A percentile compares a stretch with the other conserved stretches of the same genome.
phyloP scores from a whole-genome alignment of 2,797 vertebrate species.

The Hippopotamyrus pictus region DNA sequence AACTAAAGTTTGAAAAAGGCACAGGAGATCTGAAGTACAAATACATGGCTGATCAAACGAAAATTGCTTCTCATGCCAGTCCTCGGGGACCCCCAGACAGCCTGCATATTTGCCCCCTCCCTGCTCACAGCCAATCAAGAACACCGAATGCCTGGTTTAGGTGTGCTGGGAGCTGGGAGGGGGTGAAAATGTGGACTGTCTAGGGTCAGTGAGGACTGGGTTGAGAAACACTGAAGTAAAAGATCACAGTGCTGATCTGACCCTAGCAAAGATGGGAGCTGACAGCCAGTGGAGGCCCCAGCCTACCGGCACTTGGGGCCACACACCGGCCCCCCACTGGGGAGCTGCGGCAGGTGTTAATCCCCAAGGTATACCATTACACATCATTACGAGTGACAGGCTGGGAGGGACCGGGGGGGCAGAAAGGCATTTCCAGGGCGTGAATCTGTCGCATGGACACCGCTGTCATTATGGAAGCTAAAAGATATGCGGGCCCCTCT shows the following conservation, averaged over 20 bases:
- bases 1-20: background rate
- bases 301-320: background rate
- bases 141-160: background rate
- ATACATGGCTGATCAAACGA: background rate
- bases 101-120: background rate
- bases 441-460: background rate
- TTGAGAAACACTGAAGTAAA: background rate
- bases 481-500: background rate
- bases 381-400: background rate
- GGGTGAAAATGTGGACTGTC: background rate
- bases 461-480: background rate
- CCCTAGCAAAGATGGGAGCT: background rate
- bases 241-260: background rate
- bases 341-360: background rate
- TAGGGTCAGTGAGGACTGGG: background rate
- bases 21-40: background rate
- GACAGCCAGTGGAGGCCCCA: background rate
- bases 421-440: background rate
- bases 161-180: background rate
- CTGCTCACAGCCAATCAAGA: background rate
- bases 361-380: background rate
- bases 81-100: background rate
- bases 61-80: background rate
- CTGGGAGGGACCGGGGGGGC: background rate
- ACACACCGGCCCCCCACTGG: background rate